These are phyloP conservation scores for Andricus curvator DNA, from an alignment of 2,888 invertebrate genomes.

Conservation along the genomic window DNA sequence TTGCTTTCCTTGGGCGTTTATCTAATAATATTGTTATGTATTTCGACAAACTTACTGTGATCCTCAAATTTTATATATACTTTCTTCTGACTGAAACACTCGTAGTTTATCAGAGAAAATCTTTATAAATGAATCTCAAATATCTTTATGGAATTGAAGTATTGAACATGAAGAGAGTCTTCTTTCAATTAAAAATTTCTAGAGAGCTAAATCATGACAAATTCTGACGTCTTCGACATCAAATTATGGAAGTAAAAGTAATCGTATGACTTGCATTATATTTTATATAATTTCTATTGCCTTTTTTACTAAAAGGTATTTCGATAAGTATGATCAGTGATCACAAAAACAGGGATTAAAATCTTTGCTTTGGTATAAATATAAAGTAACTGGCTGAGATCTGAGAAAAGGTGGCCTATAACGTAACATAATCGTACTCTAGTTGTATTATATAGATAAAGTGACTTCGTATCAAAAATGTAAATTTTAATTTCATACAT, in stretches of 20 bases:
- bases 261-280: background rate
- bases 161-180: background rate
- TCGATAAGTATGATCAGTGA: background rate
- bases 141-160: background rate
- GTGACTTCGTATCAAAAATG: conserved; percentile 16
- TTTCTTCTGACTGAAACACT: conserved; percentile 41
- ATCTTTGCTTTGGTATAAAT: background rate
- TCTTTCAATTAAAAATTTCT: background rate
- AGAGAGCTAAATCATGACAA: conserved; percentile 27
- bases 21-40: conserved; percentile 10
- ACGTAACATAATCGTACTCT: conserved; percentile 32
- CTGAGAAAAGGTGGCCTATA: conserved; percentile 35
- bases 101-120: conserved; percentile 27
- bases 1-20: background rate
- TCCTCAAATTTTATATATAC: conserved; percentile 30
- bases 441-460: background rate
- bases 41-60: conserved; percentile 25
- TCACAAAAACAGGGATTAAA: background rate
- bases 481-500: conserved; percentile 17
- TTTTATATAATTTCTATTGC: conserved; percentile 1
- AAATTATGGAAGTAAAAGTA: background rate
- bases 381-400: conserved; percentile 8
- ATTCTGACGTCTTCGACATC: background rate
- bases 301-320: background rate
- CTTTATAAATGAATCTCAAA: conserved; percentile 31